Evolutionary conservation across 1,140 invertebrate genomes (phyloP).

Genomic region (Drosophila pectinifera): DNA sequence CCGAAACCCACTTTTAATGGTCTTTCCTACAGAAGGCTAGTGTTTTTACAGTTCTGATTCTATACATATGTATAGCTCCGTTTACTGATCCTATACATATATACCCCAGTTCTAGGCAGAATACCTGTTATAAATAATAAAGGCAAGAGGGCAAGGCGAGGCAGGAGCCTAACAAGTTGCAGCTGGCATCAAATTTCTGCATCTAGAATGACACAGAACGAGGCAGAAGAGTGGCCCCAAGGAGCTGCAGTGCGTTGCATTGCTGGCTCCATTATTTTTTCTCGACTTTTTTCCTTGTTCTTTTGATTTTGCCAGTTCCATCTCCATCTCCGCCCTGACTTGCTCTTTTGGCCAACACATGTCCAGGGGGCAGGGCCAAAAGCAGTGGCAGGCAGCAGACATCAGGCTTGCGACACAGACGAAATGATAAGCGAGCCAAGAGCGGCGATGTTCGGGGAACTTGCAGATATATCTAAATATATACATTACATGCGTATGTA

Average conservation of each 20-base stretch:
- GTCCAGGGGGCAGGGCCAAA: constrained; percentile 32
- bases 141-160: constrained; percentile 2
- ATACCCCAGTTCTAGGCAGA: background rate
- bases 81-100: background rate
- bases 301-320: constrained; percentile 1
- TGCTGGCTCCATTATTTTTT: constrained; percentile 6
- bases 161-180: constrained; percentile 54
- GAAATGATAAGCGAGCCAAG: constrained; percentile 75
- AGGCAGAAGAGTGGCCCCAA: constrained; percentile 11
- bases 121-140: constrained; percentile 1
- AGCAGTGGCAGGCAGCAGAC: constrained; percentile 55
- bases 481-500: constrained; percentile 42
- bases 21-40: too few species aligned
- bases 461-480: constrained; percentile 47
- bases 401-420: constrained; percentile 49
- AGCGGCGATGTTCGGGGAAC: constrained; percentile 38
- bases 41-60: too few species aligned
- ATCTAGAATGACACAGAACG: constrained; percentile 56
- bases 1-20: too few species aligned
- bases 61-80: too few species aligned
- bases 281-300: background rate
- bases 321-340: background rate
- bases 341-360: constrained; percentile 52
- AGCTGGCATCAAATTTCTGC: constrained; percentile 69
- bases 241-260: constrained; percentile 31